phyloP scores from a whole-genome alignment of 2,113 vertebrate genomes.

The Cichladusa arquata region DNA sequence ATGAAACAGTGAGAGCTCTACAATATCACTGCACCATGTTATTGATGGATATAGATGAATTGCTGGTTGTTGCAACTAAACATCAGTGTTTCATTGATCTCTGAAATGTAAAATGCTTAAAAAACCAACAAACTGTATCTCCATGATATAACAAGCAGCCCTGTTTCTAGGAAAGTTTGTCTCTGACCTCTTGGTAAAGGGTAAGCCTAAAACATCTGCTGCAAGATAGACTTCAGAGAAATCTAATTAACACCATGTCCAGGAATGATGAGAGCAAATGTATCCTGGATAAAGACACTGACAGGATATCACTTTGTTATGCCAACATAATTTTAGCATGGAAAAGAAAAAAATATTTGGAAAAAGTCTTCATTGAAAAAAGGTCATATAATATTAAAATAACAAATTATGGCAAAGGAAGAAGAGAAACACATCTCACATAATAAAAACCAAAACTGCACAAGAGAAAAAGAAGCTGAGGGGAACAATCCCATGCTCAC shows the following conservation, averaged over 20 bases:
- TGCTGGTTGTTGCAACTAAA: not conserved
- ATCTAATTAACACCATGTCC: conserved; percentile 17
- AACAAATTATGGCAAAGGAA: not conserved
- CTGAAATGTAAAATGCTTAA: not conserved
- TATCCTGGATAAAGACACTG: not conserved
- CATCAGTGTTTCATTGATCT: not conserved
- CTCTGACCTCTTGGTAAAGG: not conserved
- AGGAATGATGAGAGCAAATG: not conserved
- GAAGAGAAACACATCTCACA: not conserved
- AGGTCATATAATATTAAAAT: not conserved
- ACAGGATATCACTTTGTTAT: conserved; percentile 29
- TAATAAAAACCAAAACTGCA: not conserved
- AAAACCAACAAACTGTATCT: not conserved
- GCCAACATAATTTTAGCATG: not conserved
- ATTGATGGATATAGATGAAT: not conserved
- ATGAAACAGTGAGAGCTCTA: not conserved
- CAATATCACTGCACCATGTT: not conserved
- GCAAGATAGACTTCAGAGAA: conserved; percentile 30
- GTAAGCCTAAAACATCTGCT: conserved; percentile 33
- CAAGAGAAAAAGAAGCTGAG: not conserved
- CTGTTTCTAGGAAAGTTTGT: not conserved
- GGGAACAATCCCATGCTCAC: not conserved
- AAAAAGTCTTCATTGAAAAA: not conserved
- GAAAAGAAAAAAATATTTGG: not conserved
- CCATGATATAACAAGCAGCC: not conserved